Conservation (phyloP, 2,888 invertebrate species). For the Mellilla xanthometata region DNA sequence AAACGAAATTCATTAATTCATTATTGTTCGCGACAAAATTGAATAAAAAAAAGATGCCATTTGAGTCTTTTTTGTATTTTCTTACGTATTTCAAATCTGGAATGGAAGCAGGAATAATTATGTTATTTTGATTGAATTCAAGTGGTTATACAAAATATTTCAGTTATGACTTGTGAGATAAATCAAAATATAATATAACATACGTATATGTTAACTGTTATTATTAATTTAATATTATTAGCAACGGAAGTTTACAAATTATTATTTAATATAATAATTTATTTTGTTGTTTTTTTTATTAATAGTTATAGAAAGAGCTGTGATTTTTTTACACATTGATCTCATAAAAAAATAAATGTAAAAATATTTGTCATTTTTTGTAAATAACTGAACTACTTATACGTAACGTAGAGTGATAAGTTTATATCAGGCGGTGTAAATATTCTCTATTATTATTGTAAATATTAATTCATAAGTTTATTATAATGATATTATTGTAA, state of each 20-base stretch:
- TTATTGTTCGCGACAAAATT: neutral
- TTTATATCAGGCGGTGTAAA: conserved; percentile 73
- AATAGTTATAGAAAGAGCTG: conserved; percentile 28
- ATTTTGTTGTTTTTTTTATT: conserved; percentile 13
- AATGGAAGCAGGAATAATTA: too few relatives aligned
- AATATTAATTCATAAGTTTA: conserved; percentile 49
- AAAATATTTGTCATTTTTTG: conserved; percentile 54
- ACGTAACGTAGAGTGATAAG: conserved; percentile 58
- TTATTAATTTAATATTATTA: too few relatives aligned
- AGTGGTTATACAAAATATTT: too few relatives aligned
- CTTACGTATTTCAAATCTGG: too few relatives aligned
- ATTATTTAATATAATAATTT: too few relatives aligned
- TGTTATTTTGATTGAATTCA: too few relatives aligned
- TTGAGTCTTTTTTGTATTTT: neutral
- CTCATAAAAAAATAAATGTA: conserved; percentile 41
- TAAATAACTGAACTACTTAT: conserved; percentile 60
- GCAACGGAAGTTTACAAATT: too few relatives aligned
- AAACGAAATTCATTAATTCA: neutral
- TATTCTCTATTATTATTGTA: conserved; percentile 71
- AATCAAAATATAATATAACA: too few relatives aligned
- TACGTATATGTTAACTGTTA: too few relatives aligned
- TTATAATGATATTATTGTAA: conserved; percentile 28
- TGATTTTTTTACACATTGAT: conserved; percentile 31
- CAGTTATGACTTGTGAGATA: too few relatives aligned
- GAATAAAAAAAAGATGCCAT: too few relatives aligned